These are phyloP conservation scores for Acleris holmiana DNA, from an alignment of 2,888 invertebrate species.

Conservation along the genomic window DNA sequence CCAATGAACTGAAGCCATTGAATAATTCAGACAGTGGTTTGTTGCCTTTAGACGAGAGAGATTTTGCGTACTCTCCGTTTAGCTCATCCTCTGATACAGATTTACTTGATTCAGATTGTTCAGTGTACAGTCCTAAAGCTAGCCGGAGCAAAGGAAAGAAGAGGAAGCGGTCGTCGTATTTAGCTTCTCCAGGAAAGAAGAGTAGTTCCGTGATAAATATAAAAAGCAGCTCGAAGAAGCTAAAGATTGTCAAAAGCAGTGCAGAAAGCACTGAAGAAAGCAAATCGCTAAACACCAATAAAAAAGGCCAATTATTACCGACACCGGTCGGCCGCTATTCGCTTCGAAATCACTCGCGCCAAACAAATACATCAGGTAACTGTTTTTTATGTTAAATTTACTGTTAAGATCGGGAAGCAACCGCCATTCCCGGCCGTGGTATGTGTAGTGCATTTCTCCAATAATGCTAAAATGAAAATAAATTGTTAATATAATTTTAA, in stretches of 20 bases:
- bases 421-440: no score
- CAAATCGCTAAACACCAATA: conserved; percentile 48
- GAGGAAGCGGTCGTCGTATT: conserved; percentile 74
- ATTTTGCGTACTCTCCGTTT: conserved; percentile 79
- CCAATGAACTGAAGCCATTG: conserved; percentile 43
- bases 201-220: conserved; percentile 65
- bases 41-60: conserved; percentile 79
- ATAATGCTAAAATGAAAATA: no score
- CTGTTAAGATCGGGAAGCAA: background rate
- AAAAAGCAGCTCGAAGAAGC: conserved; percentile 74
- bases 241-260: conserved; percentile 81
- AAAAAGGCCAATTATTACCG: conserved; percentile 49
- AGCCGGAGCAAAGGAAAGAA: conserved; percentile 75
- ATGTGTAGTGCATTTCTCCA: no score
- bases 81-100: conserved; percentile 80
- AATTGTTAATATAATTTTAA: no score
- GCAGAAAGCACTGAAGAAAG: conserved; percentile 60
- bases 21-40: conserved; percentile 73
- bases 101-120: conserved; percentile 77
- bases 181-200: conserved; percentile 70
- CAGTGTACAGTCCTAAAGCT: conserved; percentile 77
- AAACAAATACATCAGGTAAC: conserved; percentile 72
- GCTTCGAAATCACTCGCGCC: conserved; percentile 63
- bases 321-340: conserved; percentile 48
- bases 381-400: conserved; percentile 1